Base-by-base conservation (phyloP, 2,797 vertebrate species). In the Xiphorhynchus erythropygius region DNA sequence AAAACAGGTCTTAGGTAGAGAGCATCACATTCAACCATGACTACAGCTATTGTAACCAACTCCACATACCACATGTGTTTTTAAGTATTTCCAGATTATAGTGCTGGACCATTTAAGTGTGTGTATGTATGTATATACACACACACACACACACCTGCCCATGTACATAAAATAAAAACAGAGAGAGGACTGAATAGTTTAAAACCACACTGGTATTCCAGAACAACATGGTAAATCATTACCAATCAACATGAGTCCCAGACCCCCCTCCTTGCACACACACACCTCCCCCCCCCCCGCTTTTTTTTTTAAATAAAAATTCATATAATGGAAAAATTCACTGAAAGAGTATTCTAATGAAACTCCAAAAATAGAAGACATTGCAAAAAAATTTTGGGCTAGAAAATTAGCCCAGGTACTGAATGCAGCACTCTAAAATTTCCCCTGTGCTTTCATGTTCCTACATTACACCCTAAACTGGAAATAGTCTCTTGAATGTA, bases 281-380 rank as follows among this genome's bases (percentile, higher is more conserved):
- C n/a, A n/a, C n/a, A n/a, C 37, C 37, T 11, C 37, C 23, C 13
- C 24, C 7, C 24, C 7, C 22, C 10, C 28, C 13, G 8, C 23
- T 53, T n/a, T 56, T 44, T 56, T 44, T 35, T 25, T 7, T 9
- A 17, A 25, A 50, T 33, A 73, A 30, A 28, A 74, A 50, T 11
- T n/a, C 11, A 21, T 32, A 76, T 1, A 1, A 77, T 22, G 30
- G 37, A 77, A 77, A 67, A 52, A 52, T 6, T 46, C 35, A 44
- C 37, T 6, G 15, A 57, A 19, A 84, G 10, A 14, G 2, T 86
- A 60, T 71, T 91, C 37, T 80, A 91, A 78, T 16, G 11, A 65
- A 87, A 44, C 10, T 83, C 69, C 83, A 27, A 93, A 94, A 90
- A 88, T 3, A 90, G 62, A 77, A 85, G 18, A 91, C 71, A 62